Conservation (phyloP, 2,113 vertebrate species). For the Rhipidura dahli region DNA sequence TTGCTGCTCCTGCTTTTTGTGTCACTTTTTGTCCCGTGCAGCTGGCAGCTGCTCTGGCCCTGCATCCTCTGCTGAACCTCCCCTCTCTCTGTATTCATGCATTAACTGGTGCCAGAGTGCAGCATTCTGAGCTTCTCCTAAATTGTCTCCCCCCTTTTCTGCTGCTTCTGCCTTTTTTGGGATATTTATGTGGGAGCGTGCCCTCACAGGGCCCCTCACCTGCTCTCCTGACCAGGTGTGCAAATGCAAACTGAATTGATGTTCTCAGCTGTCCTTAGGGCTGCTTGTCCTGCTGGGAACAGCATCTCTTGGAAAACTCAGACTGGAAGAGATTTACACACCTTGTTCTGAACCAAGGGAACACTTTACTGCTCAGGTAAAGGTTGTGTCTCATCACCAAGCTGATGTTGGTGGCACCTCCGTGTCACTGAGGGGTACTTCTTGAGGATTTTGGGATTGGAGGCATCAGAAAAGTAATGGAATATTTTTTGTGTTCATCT, state of each 20-base stretch:
- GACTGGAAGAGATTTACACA: neutral
- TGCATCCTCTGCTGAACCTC: neutral
- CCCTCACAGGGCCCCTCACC: neutral
- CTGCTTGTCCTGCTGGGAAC: neutral
- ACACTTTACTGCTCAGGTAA: neutral
- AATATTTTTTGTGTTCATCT: neutral
- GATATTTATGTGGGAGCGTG: neutral
- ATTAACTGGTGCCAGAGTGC: neutral
- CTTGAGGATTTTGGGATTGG: neutral
- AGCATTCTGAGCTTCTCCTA: neutral
- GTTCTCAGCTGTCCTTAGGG: neutral
- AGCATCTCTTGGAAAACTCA: neutral
- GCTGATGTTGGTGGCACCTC: neutral
- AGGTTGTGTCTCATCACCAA: neutral
- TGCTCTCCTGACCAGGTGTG: neutral
- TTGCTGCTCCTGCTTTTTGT: neutral
- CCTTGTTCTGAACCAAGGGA: neutral
- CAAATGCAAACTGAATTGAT: neutral
- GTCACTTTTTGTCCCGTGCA: accelerated
- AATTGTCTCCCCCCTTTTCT: neutral
- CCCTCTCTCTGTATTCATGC: neutral
- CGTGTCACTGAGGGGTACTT: neutral
- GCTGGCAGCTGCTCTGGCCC: neutral
- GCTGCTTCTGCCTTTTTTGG: neutral
- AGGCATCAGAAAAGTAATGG: neutral